Evolutionary conservation across 2,113 vertebrate genomes (phyloP), one percentile per base, ranked within the genome.

Genomic region (Okapia johnstoni): DNA sequence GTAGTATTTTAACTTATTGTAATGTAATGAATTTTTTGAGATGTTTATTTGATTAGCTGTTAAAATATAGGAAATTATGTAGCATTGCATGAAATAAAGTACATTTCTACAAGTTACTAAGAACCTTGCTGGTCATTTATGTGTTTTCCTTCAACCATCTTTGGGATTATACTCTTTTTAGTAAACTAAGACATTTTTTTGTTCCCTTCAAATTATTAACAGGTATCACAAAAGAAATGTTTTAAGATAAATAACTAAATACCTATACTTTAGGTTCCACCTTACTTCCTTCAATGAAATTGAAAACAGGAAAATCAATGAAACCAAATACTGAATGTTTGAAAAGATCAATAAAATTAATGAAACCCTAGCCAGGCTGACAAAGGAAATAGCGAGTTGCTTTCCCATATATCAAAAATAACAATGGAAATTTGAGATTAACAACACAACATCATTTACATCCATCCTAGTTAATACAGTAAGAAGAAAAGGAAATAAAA

Each of bases 51-150:
- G 95, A 97, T 88, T 98, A 97, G 40, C 76, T 98, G 96, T 96
- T 98, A 92, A 98, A 98, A 98, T 97, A 96, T 14, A 96, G 93
- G 77, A 96, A 96, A 95, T 96, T 48, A 85, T 70, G 88, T 94
- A 92, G 91, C 96, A 96, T 98, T 98, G 99, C 98, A 98, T 98
- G 98, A 98, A 99, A 99, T 98, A 99, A 98, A 98, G 96, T 98
- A 97, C 0, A 97, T 98, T 98, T 98, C 97, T 98, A 88, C 93
- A 97, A 90, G 36, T 94, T 97, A 95, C 26, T 80, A 87, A 85
- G 57, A 94, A 81, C 77, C 89, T 94, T 97, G 36, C 57, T 94
- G n/a, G 92, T 95, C 90, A 79, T 88, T 95, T 96, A 17, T 97
- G 70, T 15, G 28, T 88, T 97, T 87, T 66, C 36, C 23, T 76